Evolutionary conservation across 2,888 invertebrate genomes (phyloP), one percentile per base, ranked within the genome.

Genomic region (Microdon myrmicae): DNA sequence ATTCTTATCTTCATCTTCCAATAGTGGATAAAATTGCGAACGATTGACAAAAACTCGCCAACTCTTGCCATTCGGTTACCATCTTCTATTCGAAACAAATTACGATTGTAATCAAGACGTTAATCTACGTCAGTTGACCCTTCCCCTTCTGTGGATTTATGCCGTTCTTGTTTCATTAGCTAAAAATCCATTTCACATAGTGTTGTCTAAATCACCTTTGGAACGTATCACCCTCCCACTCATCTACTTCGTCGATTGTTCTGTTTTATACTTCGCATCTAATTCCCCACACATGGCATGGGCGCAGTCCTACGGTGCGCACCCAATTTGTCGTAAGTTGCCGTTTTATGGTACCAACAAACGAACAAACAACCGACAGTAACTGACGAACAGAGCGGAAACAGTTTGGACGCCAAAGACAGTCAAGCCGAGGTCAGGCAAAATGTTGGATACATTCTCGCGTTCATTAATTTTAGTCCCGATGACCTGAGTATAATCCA

Each of bases 201-300:
- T 48, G 48, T 38, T 44, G 32, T 26, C 48, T 17, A 55, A 43
- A 53, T 60, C 41, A 47, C 35, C 43, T 53, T 48, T 19, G 37
- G 43, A 54, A 48, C n/a, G n/a, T 26, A 17, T 13, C 35, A 39
- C 35, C 28, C 22, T 31, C 49, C 31, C 34, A 34, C 38, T 22
- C 41, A 35, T 31, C 47, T 55, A 38, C 39, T 28, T 32, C 35
- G 10, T 20, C 23, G 20, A 22, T 34, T 48, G 20, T 48, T 43
- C 8, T 29, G 32, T 8, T 48, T 28, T 41, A 4, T 9, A 29
- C 29, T 38, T 47, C 41, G 22, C 12, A 29, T 16, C 9, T 23
- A 22, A 14, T 32, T n/a, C 49, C 25, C 38, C 37, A 44, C 37
- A 29, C 14, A 17, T 41, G 34, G 22, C 9, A 34, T 25, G 41